These are phyloP conservation scores for Spilogale gracilis DNA, from an alignment of 2,113 vertebrate genomes.

Conservation along the genomic window DNA sequence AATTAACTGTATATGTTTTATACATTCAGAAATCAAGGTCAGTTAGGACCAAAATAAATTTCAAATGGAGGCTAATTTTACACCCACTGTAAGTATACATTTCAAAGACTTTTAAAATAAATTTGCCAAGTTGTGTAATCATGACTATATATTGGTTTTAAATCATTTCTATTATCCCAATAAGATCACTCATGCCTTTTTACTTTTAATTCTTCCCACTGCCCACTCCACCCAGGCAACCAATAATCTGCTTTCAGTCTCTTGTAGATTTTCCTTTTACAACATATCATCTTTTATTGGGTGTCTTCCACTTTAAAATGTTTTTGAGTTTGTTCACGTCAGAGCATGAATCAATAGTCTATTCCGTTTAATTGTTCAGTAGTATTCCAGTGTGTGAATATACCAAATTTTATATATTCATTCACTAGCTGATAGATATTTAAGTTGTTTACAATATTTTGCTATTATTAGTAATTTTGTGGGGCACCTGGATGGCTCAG, in stretches of 20 bases:
- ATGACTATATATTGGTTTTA: not conserved
- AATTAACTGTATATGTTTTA: not conserved
- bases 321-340: not conserved
- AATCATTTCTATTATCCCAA: not conserved
- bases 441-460: not conserved
- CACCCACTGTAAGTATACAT: not conserved
- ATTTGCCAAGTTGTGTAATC: not conserved
- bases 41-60: not conserved
- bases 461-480: not conserved
- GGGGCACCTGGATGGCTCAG: not conserved
- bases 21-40: not conserved
- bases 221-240: not conserved
- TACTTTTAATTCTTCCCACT: not conserved
- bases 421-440: not conserved
- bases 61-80: not conserved
- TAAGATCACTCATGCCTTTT: not conserved
- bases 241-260: not conserved
- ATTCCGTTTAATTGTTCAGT: not conserved
- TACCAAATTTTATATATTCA: not conserved
- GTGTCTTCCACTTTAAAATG: not conserved
- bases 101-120: slow-evolving; percentile 4
- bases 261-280: not conserved
- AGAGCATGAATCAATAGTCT: not conserved
- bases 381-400: not conserved
- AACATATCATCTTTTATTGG: not conserved